These are phyloP conservation scores for Kuschelorhynchus macadamiae DNA, from an alignment of 2,888 invertebrate genomes.

Conservation along the genomic window DNA sequence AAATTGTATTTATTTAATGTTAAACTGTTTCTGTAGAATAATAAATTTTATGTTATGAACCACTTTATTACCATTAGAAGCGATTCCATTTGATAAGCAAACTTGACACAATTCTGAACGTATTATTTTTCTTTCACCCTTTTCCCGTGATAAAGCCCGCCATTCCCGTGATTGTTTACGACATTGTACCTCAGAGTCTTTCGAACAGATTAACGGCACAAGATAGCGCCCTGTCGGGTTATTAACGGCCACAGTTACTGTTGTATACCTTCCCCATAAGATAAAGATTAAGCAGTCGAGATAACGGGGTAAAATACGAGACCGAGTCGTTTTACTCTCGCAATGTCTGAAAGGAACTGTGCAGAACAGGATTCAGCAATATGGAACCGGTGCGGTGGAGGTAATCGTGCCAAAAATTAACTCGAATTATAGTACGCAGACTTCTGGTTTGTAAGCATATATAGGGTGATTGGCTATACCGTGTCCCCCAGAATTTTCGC, in stretches of 20 bases:
- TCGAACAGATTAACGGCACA: slow-evolving; percentile 39
- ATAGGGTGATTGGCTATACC: too few species aligned
- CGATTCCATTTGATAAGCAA: too few species aligned
- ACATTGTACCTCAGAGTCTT: slow-evolving; percentile 39
- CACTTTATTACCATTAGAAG: too few species aligned
- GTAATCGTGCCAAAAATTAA: neutral
- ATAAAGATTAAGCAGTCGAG: slow-evolving; percentile 46
- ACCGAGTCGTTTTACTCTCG: slow-evolving; percentile 29
- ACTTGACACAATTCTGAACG: neutral
- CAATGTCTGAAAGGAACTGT: neutral
- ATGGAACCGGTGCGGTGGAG: too few species aligned
- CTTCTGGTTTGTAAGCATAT: too few species aligned
- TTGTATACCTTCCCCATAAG: slow-evolving; percentile 48
- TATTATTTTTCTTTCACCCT: slow-evolving; percentile 31
- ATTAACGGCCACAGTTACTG: slow-evolving; percentile 47
- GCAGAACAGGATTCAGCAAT: neutral
- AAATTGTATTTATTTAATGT: too few species aligned
- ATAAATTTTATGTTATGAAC: too few species aligned
- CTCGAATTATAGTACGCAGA: too few species aligned
- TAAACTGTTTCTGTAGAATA: too few species aligned
- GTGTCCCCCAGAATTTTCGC: too few species aligned
- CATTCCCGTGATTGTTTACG: slow-evolving; percentile 47
- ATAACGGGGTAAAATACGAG: slow-evolving; percentile 48
- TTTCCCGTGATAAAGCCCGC: slow-evolving; percentile 34
- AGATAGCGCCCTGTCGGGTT: slow-evolving; percentile 45